Percentiles rank a stretch among this genome's conserved stretches.
Evolutionary conservation across 2,797 vertebrate genomes (phyloP).

Genomic region (Eremophila alpestris): DNA sequence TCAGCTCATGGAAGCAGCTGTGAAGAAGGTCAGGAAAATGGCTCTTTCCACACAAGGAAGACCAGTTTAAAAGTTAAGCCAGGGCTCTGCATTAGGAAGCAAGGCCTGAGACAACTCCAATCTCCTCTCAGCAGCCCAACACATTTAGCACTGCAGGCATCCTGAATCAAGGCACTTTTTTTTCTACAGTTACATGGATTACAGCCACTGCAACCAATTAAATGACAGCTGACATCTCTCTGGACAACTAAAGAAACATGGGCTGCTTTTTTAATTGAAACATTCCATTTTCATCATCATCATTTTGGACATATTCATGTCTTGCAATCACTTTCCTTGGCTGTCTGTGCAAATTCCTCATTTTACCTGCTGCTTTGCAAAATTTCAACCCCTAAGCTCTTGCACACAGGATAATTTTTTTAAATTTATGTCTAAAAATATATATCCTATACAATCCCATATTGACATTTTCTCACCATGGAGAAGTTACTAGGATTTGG

Average conservation of each 20-base stretch:
- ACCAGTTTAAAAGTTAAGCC: not conserved
- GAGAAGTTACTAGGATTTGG: not conserved
- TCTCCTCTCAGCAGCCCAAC: not conserved
- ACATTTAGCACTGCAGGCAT: not conserved
- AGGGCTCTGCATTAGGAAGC: not conserved
- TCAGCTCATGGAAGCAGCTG: not conserved
- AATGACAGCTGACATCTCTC: not conserved
- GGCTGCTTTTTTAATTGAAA: not conserved
- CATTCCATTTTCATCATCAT: not conserved
- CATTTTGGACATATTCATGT: not conserved
- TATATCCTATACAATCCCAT: not conserved
- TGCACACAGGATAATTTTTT: not conserved
- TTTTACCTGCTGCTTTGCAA: rapidly evolving
- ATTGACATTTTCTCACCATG: rapidly evolving
- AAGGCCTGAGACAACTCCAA: not conserved
- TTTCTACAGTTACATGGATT: not conserved
- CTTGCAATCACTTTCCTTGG: not conserved
- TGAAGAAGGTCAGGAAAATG: not conserved
- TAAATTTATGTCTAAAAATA: not conserved
- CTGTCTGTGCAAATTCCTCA: not conserved
- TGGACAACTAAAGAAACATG: not conserved
- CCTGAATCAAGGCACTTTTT: not conserved
- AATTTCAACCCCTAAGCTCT: not conserved
- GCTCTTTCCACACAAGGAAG: not conserved
- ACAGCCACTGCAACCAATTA: not conserved